These are phyloP conservation scores for Odontesthes bonariensis DNA, from an alignment of 2,113 vertebrate genomes.

Conservation along the genomic window DNA sequence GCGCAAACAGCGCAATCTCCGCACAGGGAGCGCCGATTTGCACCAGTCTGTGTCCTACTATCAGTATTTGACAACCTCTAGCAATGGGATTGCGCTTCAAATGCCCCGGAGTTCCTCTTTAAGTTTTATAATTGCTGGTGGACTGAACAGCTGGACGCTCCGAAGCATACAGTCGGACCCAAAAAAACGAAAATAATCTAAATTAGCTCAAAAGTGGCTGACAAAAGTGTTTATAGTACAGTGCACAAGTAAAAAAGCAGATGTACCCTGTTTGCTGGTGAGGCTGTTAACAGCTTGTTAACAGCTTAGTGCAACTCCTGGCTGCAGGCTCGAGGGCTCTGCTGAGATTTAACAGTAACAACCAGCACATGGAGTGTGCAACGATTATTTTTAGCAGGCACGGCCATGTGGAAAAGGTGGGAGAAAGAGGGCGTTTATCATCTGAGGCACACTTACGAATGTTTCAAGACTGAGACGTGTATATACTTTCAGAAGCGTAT, in stretches of 20 bases:
- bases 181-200: slow-evolving; percentile 17
- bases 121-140: slow-evolving; percentile 13
- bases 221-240: slow-evolving; percentile 43
- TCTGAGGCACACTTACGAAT: slow-evolving; percentile 45
- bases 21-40: too few relatives aligned
- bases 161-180: slow-evolving; percentile 32
- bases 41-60: too few relatives aligned
- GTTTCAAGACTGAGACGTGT: slow-evolving; percentile 22
- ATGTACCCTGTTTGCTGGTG: slow-evolving; percentile 45
- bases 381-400: slow-evolving; percentile 68
- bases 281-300: slow-evolving; percentile 73
- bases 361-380: slow-evolving; percentile 51
- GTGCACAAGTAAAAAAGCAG: slow-evolving; percentile 34
- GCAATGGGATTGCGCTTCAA: too few relatives aligned
- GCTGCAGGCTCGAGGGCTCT: slow-evolving; percentile 65
- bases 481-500: slow-evolving; percentile 12
- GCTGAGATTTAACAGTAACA: slow-evolving; percentile 61
- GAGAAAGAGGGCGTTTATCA: slow-evolving; percentile 57
- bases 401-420: slow-evolving; percentile 24
- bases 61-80: too few relatives aligned
- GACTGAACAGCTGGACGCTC: slow-evolving; percentile 55
- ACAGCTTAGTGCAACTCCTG: slow-evolving; percentile 60
- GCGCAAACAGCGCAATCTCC: too few relatives aligned
- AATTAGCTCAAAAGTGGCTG: slow-evolving; percentile 17
- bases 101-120: too few relatives aligned